phyloP scores from a whole-genome alignment of 2,797 vertebrate species.

The Scarus forsteni region DNA sequence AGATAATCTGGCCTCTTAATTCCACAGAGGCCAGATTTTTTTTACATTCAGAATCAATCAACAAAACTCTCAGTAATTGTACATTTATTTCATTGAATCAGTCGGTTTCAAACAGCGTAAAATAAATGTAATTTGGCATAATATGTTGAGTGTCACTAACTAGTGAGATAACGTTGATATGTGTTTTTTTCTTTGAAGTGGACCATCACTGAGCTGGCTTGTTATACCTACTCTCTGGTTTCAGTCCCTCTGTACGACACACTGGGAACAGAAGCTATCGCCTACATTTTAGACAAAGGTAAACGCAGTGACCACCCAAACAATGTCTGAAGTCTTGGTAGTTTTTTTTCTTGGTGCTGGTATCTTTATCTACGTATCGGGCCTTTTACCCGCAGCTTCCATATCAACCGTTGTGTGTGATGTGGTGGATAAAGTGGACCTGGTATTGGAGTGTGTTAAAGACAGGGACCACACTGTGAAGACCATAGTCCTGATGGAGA shows the following conservation, averaged over 20 bases:
- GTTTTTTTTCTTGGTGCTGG: too few species aligned
- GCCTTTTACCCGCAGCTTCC: constrained; percentile 64
- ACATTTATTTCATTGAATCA: too few species aligned
- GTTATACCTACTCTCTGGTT: constrained; percentile 93
- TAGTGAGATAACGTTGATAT: neutral
- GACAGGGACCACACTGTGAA: constrained; percentile 83
- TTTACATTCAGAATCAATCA: too few species aligned
- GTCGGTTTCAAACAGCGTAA: too few species aligned
- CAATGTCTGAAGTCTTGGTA: too few species aligned
- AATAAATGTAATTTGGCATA: too few species aligned
- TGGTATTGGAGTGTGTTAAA: constrained; percentile 86
- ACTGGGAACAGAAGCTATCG: constrained; percentile 90
- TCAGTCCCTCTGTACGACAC: constrained; percentile 94
- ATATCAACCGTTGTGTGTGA: constrained; percentile 90
- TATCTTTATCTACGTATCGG: neutral
- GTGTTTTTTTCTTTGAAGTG: constrained; percentile 80
- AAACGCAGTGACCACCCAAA: neutral
- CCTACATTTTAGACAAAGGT: constrained; percentile 92
- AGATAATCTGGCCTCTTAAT: too few species aligned
- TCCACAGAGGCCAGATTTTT: too few species aligned
- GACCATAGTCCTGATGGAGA: constrained; percentile 90
- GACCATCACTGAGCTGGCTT: constrained; percentile 90
- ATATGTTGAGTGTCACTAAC: too few species aligned
- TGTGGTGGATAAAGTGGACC: constrained; percentile 85
- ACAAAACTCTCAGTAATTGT: too few species aligned